phyloP scores from a whole-genome alignment of 2,888 invertebrate genomes.

The Schizotus pectinicornis region DNA sequence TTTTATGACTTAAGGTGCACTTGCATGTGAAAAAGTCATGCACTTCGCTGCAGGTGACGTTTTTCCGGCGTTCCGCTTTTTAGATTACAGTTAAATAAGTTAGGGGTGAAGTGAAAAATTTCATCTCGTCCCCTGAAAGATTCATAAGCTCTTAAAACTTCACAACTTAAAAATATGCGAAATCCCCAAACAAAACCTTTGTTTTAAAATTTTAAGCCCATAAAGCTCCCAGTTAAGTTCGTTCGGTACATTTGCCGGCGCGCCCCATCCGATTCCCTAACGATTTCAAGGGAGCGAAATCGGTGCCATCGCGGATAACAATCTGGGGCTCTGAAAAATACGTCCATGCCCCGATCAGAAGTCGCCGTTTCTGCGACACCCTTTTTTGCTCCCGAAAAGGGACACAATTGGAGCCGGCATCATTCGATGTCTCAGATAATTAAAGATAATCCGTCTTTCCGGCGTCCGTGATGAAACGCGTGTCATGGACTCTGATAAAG shows the following conservation, averaged over 20 bases:
- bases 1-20: no score
- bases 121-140: slow-evolving; percentile 7
- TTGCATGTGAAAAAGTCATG: no score
- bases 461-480: slow-evolving; percentile 50
- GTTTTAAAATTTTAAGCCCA: slow-evolving; percentile 11
- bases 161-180: slow-evolving; percentile 4
- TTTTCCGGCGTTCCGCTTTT: slow-evolving; percentile 6
- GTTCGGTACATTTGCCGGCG: not conserved
- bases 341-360: slow-evolving; percentile 29
- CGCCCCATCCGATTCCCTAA: not conserved
- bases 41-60: slow-evolving; percentile 1
- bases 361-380: slow-evolving; percentile 30
- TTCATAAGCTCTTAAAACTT: slow-evolving; percentile 23
- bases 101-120: slow-evolving; percentile 8
- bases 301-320: slow-evolving; percentile 2
- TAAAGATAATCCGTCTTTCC: slow-evolving; percentile 57
- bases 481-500: slow-evolving; percentile 51
- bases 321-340: slow-evolving; percentile 26
- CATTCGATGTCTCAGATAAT: slow-evolving; percentile 55
- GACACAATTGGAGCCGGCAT: slow-evolving; percentile 47
- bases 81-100: slow-evolving; percentile 17
- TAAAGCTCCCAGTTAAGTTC: slow-evolving; percentile 8
- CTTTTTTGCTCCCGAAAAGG: slow-evolving; percentile 29
- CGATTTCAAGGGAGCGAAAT: not conserved
- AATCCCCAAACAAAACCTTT: slow-evolving; percentile 3